phyloP scores from a whole-genome alignment of 1,140 invertebrate species.

The Neodiprion virginianus region DNA sequence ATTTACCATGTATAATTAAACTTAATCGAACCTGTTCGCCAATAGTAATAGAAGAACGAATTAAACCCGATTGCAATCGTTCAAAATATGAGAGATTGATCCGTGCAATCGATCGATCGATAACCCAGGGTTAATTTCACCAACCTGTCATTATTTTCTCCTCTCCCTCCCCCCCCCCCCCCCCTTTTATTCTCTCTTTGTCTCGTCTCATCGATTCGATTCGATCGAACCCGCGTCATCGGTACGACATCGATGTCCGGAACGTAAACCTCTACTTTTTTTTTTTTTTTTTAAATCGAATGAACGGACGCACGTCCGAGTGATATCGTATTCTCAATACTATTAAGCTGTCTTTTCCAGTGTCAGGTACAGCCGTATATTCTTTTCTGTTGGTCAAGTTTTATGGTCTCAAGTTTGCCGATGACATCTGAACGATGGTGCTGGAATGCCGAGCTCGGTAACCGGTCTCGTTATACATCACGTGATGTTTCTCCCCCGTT shows the following conservation, averaged over 20 bases:
- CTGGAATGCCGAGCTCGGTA: background rate
- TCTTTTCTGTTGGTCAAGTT: background rate
- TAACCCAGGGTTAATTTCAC: background rate
- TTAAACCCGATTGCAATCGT: background rate
- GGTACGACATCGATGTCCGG: background rate
- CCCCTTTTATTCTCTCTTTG: background rate
- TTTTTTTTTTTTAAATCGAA: background rate
- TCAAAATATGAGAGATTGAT: background rate
- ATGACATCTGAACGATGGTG: background rate
- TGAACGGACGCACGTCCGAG: background rate
- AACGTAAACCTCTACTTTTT: background rate
- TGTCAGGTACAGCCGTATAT: background rate
- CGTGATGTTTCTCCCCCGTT: background rate
- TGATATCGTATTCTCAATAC: slow-evolving; percentile 5
- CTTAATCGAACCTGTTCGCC: too few species aligned
- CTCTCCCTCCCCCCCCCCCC: background rate
- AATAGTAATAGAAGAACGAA: background rate
- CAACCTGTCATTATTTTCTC: background rate
- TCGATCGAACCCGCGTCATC: background rate
- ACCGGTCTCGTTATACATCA: background rate
- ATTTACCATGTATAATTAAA: too few species aligned
- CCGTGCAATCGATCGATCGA: background rate
- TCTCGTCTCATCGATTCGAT: background rate
- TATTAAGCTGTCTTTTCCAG: background rate
- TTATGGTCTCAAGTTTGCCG: slow-evolving; percentile 1